phyloP scores from a whole-genome alignment of 2,113 vertebrate genomes.

The Tenrec ecaudatus region DNA sequence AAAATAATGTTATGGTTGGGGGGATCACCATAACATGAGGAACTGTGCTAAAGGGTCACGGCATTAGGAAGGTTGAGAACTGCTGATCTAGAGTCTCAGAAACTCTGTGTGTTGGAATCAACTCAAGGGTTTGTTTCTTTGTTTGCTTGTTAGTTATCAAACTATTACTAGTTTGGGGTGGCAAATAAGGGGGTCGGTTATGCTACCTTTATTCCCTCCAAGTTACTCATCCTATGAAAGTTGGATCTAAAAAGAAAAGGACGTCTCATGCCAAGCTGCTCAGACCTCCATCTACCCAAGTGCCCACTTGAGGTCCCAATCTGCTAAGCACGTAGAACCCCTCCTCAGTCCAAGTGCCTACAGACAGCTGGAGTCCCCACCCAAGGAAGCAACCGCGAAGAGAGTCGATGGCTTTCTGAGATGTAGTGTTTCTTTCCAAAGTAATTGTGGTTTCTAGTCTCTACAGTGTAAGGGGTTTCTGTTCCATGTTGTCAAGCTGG shows the following conservation, averaged over 20 bases:
- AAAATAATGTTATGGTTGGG: no score
- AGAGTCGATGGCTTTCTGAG: background rate
- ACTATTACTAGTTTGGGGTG: background rate
- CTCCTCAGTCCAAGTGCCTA: background rate
- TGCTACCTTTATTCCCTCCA: background rate
- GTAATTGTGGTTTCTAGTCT: background rate
- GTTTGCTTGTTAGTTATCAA: no score
- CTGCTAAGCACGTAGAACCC: background rate
- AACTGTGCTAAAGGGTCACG: no score
- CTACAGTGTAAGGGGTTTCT: background rate
- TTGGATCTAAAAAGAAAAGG: background rate
- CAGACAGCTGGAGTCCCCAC: background rate
- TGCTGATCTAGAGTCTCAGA: no score
- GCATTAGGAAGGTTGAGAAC: no score
- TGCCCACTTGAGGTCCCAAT: background rate
- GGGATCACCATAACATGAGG: no score
- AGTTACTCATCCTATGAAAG: background rate
- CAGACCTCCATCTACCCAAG: background rate
- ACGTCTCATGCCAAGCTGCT: background rate
- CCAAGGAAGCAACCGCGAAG: background rate
- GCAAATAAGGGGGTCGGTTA: background rate
- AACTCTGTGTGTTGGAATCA: no score
- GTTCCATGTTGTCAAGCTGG: background rate
- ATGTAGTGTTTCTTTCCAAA: background rate
- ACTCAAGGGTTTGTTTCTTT: no score